These are phyloP conservation scores for Mythimna vitellina DNA, from an alignment of 2,888 invertebrate genomes.

Conservation along the genomic window DNA sequence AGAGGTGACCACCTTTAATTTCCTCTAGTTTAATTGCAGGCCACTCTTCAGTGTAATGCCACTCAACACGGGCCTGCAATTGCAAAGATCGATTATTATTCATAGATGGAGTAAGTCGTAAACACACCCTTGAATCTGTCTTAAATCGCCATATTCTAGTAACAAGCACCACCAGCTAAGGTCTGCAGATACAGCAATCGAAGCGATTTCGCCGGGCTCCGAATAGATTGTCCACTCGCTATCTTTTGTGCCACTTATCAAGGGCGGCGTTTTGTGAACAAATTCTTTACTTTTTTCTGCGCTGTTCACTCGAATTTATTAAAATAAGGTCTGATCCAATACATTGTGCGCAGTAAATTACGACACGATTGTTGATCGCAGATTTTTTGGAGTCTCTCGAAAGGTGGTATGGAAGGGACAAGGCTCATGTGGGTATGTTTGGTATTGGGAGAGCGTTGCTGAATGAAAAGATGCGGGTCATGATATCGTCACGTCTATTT, in stretches of 20 bases:
- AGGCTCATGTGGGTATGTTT: background rate
- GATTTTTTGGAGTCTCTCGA: conserved; percentile 38
- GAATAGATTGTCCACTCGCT: conserved; percentile 73
- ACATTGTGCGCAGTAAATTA: conserved; percentile 64
- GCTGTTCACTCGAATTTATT: conserved; percentile 70
- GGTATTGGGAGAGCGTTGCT: background rate
- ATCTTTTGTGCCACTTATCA: conserved; percentile 73
- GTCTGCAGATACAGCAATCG: conserved; percentile 73
- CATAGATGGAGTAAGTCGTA: too few relatives aligned
- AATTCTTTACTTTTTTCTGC: conserved; percentile 70
- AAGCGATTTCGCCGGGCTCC: conserved; percentile 67
- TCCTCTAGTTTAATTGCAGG: too few relatives aligned
- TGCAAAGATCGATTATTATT: too few relatives aligned
- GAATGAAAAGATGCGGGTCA: background rate
- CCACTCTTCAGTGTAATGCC: too few relatives aligned
- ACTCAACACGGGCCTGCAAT: too few relatives aligned
- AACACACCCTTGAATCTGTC: background rate
- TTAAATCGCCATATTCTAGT: conserved; percentile 15
- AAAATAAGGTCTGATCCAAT: conserved; percentile 67
- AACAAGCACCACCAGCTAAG: conserved; percentile 42
- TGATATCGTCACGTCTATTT: background rate
- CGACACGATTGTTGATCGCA: conserved; percentile 60
- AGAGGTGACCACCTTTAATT: too few relatives aligned
- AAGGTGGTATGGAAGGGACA: conserved; percentile 4
- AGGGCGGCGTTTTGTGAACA: conserved; percentile 69